phyloP scores from a whole-genome alignment of 2,888 invertebrate genomes.

The Fabriciana adippe region DNA sequence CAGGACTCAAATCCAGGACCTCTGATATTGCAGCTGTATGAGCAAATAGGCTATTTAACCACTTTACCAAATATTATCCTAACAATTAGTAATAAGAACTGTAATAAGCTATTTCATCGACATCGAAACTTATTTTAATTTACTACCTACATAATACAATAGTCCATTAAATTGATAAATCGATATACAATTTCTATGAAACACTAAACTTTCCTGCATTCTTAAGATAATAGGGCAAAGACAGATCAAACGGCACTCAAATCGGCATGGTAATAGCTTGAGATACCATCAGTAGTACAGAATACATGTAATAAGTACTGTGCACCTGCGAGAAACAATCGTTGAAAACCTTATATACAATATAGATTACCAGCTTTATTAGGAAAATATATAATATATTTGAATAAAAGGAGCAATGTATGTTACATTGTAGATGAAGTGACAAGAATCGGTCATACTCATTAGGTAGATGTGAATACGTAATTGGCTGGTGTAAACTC shows the following conservation, averaged over 20 bases:
- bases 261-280: conserved; percentile 30
- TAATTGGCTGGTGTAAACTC: conserved; percentile 38
- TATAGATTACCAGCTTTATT: too few relatives aligned
- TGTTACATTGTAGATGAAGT: too few relatives aligned
- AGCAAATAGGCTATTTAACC: too few relatives aligned
- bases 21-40: too few relatives aligned
- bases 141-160: not conserved
- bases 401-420: too few relatives aligned
- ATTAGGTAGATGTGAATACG: conserved; percentile 27
- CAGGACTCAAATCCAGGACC: too few relatives aligned
- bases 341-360: too few relatives aligned
- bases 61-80: too few relatives aligned
- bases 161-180: conserved; percentile 7
- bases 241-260: conserved; percentile 26
- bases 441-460: not conserved
- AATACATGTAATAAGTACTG: conserved; percentile 36
- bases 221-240: conserved; percentile 26
- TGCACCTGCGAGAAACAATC: not conserved
- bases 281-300: conserved; percentile 36
- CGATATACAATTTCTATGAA: conserved; percentile 24
- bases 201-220: conserved; percentile 22
- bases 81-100: too few relatives aligned
- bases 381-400: too few relatives aligned
- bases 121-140: too few relatives aligned
- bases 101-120: too few relatives aligned